Evolutionary conservation across 2,113 vertebrate genomes (phyloP), one percentile per base, ranked within the genome.

Genomic region (Bujurquina vittata): DNA sequence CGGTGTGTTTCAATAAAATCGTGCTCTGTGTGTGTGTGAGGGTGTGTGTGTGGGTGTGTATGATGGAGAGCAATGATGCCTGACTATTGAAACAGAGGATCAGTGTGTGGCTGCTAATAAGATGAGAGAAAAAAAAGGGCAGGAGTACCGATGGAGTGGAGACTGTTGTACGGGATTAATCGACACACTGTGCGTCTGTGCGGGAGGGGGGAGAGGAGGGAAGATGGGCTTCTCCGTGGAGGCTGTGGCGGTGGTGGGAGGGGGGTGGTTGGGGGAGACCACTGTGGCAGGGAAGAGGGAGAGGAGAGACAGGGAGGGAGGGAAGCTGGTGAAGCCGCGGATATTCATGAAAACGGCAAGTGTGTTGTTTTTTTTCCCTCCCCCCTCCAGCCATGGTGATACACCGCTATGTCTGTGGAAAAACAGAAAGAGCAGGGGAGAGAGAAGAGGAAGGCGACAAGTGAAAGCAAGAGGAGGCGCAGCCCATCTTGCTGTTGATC

Each of bases 11-110:
- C 75, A 80, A 54, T 55, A 35, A 59, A 58, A 83, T 69, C 14
- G 6, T 35, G 33, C 46, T 77, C 3, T 67, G 62, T 86, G 75
- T 79, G 15, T 89, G 73, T 72, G 29, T 78, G 79, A n/a, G n/a
- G n/a, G n/a, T n/a, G n/a, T 67, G 62, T 86, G 75, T 79, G 15
- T 89, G 73, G 74, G 29, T 78, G 79, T 17, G 4, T 62, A 94
- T 95, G 95, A 96, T 17, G 95, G 96, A 0, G 96, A 95, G 89
- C 95, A 89, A 95, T 96, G 95, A 96, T 95, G 83, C 92, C 96
- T 31, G 96, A 95, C 83, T 97, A 2, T 40, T 77, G 75, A 78
- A 80, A 75, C 86, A 22, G 67, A 82, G 60, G 93, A 94, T 74
- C 92, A 76, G 88, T 20, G 81, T 79, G 59, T 52, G 43, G 81